Conservation (phyloP, 1,140 invertebrate genomes). For the Thereuonema tuberculata region DNA sequence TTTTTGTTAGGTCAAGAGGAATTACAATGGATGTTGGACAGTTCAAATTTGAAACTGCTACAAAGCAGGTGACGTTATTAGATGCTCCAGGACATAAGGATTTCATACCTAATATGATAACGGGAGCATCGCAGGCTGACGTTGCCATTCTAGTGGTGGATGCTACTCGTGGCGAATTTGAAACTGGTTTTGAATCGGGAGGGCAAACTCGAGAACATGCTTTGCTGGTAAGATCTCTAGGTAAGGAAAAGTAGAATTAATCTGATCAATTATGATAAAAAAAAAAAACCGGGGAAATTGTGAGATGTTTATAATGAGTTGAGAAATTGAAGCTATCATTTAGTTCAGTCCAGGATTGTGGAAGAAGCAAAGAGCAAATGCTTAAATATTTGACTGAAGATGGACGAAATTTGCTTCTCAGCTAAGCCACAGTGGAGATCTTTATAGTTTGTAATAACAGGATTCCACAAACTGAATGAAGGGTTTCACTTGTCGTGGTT, state of each 20-base stretch:
- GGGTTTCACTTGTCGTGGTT: too few species aligned
- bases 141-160: constrained; percentile 92
- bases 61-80: constrained; percentile 68
- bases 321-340: too few species aligned
- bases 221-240: constrained; percentile 76
- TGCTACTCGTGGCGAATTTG: constrained; percentile 88
- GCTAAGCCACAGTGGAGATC: too few species aligned
- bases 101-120: constrained; percentile 99
- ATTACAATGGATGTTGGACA: constrained; percentile 97
- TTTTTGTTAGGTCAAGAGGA: constrained; percentile 45
- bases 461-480: too few species aligned
- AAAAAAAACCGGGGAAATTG: too few species aligned
- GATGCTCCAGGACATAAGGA: constrained; percentile 97
- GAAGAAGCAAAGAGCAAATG: too few species aligned
- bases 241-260: constrained; percentile 36
- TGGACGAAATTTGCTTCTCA: too few species aligned
- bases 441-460: too few species aligned
- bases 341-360: too few species aligned
- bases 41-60: constrained; percentile 81
- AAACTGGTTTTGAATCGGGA: constrained; percentile 93
- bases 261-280: too few species aligned
- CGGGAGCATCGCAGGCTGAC: constrained; percentile 91
- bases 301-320: too few species aligned
- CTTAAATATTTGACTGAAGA: too few species aligned
- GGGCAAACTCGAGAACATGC: constrained; percentile 98